Conservation (phyloP, 92 coral and sea anemone species). For the Nematostella vectensis region DNA sequence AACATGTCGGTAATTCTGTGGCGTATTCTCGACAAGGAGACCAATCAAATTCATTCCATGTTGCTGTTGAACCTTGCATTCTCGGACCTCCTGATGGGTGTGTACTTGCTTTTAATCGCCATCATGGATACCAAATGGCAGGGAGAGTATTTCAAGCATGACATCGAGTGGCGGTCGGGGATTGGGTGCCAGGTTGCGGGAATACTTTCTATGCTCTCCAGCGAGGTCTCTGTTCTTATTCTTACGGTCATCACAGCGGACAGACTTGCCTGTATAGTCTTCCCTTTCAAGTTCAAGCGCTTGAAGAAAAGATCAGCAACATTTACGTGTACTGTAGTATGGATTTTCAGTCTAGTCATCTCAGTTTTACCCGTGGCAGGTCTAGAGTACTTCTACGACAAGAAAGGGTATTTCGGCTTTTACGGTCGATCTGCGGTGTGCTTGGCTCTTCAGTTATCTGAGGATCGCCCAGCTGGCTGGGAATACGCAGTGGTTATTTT, state of each 20-base stretch:
- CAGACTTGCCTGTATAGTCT: constrained; percentile 52
- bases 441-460: constrained; percentile 44
- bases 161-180: constrained; percentile 59
- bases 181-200: constrained; percentile 46
- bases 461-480: constrained; percentile 58
- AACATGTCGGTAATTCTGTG: constrained; percentile 38
- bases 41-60: constrained; percentile 32
- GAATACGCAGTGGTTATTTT: constrained; percentile 48
- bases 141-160: constrained; percentile 62
- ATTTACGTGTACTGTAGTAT: constrained; percentile 15
- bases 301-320: constrained; percentile 11
- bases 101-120: constrained; percentile 47
- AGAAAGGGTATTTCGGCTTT: constrained; percentile 36
- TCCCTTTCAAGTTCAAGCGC: constrained; percentile 43
- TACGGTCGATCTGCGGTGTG: constrained; percentile 60
- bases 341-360: constrained; percentile 34
- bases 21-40: constrained; percentile 21
- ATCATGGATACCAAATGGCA: constrained; percentile 53
- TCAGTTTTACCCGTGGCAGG: constrained; percentile 36
- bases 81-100: constrained; percentile 59
- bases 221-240: constrained; percentile 47
- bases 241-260: constrained; percentile 42
- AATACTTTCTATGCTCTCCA: constrained; percentile 50
- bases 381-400: constrained; percentile 26
- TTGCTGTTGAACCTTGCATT: constrained; percentile 46